Percentiles rank a stretch among this genome's conserved stretches.
These are phyloP conservation scores for Tiphia femorata DNA, from an alignment of 2,888 invertebrate species.

Conservation along the genomic window DNA sequence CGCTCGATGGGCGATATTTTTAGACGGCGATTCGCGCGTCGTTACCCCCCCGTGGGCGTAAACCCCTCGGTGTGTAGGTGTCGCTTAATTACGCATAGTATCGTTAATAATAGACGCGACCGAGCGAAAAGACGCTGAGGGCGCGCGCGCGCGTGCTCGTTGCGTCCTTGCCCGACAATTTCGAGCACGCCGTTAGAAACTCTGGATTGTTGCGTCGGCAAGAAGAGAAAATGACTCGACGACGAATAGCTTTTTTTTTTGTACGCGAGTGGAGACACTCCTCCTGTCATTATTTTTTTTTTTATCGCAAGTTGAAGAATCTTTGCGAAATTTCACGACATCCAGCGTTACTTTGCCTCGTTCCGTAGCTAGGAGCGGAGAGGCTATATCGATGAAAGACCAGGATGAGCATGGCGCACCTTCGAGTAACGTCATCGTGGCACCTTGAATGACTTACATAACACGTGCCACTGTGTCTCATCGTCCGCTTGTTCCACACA, in stretches of 20 bases:
- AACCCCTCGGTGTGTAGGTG: slow-evolving; percentile 9
- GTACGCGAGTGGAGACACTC: too few species aligned
- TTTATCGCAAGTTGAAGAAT: too few species aligned
- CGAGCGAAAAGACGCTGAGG: not conserved
- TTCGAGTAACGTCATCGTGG: slow-evolving; percentile 54
- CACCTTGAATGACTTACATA: slow-evolving; percentile 61
- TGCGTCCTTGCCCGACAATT: too few species aligned
- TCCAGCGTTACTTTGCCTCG: too few species aligned
- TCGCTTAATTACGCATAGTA: slow-evolving; percentile 29
- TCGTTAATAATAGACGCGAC: slow-evolving; percentile 29
- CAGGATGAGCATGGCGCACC: slow-evolving; percentile 60
- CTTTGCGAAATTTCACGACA: too few species aligned
- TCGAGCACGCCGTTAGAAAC: too few species aligned
- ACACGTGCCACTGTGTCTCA: slow-evolving; percentile 36
- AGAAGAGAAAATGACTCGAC: too few species aligned
- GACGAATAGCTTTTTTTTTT: too few species aligned
- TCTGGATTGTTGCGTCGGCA: too few species aligned
- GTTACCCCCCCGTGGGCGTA: slow-evolving; percentile 20
- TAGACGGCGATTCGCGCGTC: slow-evolving; percentile 15
- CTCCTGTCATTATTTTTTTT: too few species aligned
- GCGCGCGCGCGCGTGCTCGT: too few species aligned
- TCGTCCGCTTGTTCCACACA: too few species aligned
- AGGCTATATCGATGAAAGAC: slow-evolving; percentile 53
- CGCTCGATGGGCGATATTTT: slow-evolving; percentile 18
- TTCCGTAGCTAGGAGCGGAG: slow-evolving; percentile 23